Percentiles rank a stretch among this genome's conserved stretches.
phyloP scores from a whole-genome alignment of 2,797 vertebrate genomes.

The Masticophis lateralis region DNA sequence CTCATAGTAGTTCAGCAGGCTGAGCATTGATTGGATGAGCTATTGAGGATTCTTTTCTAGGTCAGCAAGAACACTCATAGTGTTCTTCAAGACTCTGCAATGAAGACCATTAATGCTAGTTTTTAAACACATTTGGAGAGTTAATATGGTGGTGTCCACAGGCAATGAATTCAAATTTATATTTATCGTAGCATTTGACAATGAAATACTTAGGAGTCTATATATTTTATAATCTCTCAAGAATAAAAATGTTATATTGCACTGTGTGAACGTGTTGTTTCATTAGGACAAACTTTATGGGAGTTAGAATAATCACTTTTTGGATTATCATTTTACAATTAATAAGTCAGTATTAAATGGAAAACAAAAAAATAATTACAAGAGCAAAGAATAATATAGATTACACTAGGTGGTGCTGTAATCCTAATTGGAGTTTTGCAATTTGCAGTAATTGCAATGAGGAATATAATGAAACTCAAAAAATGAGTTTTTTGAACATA shows the following conservation, averaged over 20 bases:
- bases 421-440: conserved; percentile 45
- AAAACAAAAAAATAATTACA: neutral
- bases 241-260: neutral
- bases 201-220: neutral
- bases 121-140: neutral
- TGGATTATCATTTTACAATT: conserved; percentile 11
- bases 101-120: neutral
- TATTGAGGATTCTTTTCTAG: neutral
- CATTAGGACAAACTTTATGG: neutral
- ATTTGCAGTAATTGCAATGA: neutral
- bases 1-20: neutral
- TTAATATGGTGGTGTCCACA: neutral
- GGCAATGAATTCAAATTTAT: neutral
- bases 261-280: neutral
- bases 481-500: neutral
- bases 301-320: neutral
- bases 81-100: neutral
- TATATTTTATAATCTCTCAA: neutral
- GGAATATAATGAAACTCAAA: neutral
- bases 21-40: neutral
- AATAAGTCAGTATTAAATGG: neutral
- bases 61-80: neutral
- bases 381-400: conserved; percentile 17
- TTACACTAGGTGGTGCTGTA: conserved; percentile 74
- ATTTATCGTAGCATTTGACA: neutral